A percentile compares a stretch with the other conserved stretches of the same genome.
Evolutionary conservation across 2,888 invertebrate genomes (phyloP).

Genomic region (Melikaiella ostensackeni): DNA sequence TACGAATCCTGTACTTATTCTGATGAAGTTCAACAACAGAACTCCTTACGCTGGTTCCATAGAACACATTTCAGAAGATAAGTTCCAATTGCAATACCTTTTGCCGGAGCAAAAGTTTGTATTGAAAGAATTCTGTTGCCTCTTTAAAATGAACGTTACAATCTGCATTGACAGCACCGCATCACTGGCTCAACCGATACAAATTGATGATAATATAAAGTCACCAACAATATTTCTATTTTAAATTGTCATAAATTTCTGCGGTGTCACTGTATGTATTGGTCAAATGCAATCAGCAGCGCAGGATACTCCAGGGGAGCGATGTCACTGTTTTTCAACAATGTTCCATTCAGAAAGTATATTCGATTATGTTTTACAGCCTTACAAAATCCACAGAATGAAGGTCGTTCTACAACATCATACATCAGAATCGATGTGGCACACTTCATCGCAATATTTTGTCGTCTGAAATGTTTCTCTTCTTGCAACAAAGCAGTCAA

Average conservation of each 20-base stretch:
- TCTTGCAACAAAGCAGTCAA: background rate
- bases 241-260: background rate
- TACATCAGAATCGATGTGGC: background rate
- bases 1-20: background rate
- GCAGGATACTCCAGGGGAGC: too few relatives aligned
- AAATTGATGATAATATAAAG: too few relatives aligned
- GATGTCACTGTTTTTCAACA: too few relatives aligned
- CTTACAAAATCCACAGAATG: too few relatives aligned
- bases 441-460: background rate
- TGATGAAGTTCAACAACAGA: background rate
- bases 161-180: background rate
- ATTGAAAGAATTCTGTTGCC: background rate
- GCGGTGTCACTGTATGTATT: background rate
- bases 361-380: background rate
- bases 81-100: background rate
- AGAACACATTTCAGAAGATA: background rate
- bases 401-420: too few relatives aligned
- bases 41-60: background rate
- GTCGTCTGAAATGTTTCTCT: background rate
- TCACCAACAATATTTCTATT: background rate
- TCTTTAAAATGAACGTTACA: background rate
- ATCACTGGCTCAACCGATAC: too few relatives aligned
- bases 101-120: too few relatives aligned
- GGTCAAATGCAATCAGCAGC: slow-evolving; percentile 9
- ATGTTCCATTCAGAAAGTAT: background rate